A percentile compares a stretch with the other conserved stretches of the same genome.
phyloP scores from a whole-genome alignment of 2,888 invertebrate genomes.

The Urechis unicinctus region DNA sequence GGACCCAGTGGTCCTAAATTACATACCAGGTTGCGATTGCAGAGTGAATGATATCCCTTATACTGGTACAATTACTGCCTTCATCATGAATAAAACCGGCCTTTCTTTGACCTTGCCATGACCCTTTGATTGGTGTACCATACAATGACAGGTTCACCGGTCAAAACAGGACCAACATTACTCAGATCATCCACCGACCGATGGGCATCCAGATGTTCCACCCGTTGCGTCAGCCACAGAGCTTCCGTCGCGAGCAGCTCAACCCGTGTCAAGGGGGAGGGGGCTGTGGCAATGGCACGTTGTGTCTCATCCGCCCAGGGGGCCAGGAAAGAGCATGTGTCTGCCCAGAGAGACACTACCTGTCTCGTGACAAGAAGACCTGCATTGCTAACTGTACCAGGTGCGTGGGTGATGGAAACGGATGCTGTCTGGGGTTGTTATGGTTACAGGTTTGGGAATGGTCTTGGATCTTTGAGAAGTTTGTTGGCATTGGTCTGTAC shows the following conservation, averaged over 20 bases:
- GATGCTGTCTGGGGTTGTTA: too few relatives aligned
- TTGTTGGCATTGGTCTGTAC: not conserved
- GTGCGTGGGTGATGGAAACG: too few relatives aligned
- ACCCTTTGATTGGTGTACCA: too few relatives aligned
- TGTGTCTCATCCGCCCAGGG: slow-evolving; percentile 71
- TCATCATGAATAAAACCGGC: too few relatives aligned
- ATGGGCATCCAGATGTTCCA: slow-evolving; percentile 74
- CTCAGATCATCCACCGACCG: slow-evolving; percentile 62
- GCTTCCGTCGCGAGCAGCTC: slow-evolving; percentile 2
- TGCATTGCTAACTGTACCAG: slow-evolving; percentile 79
- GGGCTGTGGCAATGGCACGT: slow-evolving; percentile 63
- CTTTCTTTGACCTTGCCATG: too few relatives aligned
- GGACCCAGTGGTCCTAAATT: too few relatives aligned
- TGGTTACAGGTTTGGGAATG: not conserved
- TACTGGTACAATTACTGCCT: too few relatives aligned
- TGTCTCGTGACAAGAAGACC: slow-evolving; percentile 66
- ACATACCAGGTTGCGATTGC: too few relatives aligned
- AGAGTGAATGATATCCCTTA: too few relatives aligned
- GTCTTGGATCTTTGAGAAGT: not conserved
- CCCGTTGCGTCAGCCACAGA: slow-evolving; percentile 6
- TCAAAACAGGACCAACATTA: slow-evolving; percentile 50
- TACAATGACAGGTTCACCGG: slow-evolving; percentile 87
- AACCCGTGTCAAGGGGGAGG: slow-evolving; percentile 62
- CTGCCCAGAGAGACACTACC: slow-evolving; percentile 90
- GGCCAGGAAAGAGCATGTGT: slow-evolving; percentile 64